Base-by-base conservation (phyloP, 2,113 vertebrate species). In the Brachyistius frenatus region DNA sequence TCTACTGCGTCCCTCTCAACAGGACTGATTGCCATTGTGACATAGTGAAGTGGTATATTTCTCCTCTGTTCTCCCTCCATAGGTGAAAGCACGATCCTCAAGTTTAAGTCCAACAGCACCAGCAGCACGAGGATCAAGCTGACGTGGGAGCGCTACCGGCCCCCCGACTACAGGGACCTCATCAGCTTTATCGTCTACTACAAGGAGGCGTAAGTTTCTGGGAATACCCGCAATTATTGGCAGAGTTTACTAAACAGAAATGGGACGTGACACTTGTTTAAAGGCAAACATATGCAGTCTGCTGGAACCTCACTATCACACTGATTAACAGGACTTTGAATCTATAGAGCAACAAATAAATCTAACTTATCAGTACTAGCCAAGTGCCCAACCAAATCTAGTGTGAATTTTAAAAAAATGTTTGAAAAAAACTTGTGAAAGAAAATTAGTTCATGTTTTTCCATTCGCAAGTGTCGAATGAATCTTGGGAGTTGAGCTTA, bases 171-270 rank as follows among this genome's bases (percentile, higher is more conserved):
- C 90, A 93, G 96, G 88, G 97, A 98, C 91, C 96, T 99, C 87
- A 98, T 99, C 92, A 98, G 97, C 93, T 99, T 99, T 81, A 97
- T 97, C 0, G 96, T 99, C 30, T 99, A 98, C 95, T 99, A 98
- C 94, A 99, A 98, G 86, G 98, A 99, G 80, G 96, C 97, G 98
- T 99, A 93, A 92, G 98, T 98, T 70, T 56, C 47, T 50, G 49
- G 56, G 16, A 35, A 16, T 30, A 8, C 0, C 37, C 10, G 2
- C 49, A 23, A 13, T 58, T 5, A 3, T 39, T 58, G 35, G 13
- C 7, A 15, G 7, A 53, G n/a, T 30, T 5, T 44, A 11, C 32
- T 33, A 46, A 32, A 1, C 52, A 35, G n/a, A 71, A 50, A 50
- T n/a, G 2, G 10, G 13, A 56, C 30, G 57, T 71, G 16, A 16